Conservation (phyloP, 2,888 invertebrate species). For the Noctua pronuba region DNA sequence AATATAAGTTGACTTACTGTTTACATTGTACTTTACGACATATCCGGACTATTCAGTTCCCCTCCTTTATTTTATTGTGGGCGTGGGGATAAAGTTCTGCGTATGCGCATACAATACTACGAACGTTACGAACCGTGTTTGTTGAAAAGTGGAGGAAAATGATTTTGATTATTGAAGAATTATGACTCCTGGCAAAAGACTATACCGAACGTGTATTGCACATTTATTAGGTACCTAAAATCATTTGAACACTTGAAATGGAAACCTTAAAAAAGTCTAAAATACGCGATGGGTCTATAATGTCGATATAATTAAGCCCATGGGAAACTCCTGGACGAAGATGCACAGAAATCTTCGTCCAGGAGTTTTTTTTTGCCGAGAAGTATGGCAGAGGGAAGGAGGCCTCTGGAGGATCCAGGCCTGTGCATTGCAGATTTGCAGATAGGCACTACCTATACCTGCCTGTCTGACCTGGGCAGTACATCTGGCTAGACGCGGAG, state of each 20-base stretch:
- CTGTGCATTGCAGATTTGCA: no score
- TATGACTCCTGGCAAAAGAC: constrained; percentile 2
- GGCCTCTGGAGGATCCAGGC: no score
- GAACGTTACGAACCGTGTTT: neutral
- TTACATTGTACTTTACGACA: constrained; percentile 45
- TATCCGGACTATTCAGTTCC: constrained; percentile 53
- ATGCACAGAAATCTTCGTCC: no score
- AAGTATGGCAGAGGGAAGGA: neutral
- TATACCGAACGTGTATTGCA: neutral
- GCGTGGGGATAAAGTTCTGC: constrained; percentile 47
- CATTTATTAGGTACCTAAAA: neutral
- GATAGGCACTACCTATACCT: no score
- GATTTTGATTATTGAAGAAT: constrained; percentile 15
- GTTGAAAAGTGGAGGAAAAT: constrained; percentile 37
- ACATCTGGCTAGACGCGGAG: no score
- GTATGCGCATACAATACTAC: constrained; percentile 41
- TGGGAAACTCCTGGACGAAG: neutral
- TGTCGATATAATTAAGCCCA: neutral
- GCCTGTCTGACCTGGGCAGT: no score
- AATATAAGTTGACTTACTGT: constrained; percentile 58
- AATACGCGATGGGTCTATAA: neutral
- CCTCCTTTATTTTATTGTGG: constrained; percentile 53
- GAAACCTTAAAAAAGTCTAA: neutral
- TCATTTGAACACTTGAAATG: neutral
- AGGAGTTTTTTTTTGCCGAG: no score